Evolutionary conservation across 2,888 invertebrate genomes (phyloP).

Genomic region (Agonopterix arenella): DNA sequence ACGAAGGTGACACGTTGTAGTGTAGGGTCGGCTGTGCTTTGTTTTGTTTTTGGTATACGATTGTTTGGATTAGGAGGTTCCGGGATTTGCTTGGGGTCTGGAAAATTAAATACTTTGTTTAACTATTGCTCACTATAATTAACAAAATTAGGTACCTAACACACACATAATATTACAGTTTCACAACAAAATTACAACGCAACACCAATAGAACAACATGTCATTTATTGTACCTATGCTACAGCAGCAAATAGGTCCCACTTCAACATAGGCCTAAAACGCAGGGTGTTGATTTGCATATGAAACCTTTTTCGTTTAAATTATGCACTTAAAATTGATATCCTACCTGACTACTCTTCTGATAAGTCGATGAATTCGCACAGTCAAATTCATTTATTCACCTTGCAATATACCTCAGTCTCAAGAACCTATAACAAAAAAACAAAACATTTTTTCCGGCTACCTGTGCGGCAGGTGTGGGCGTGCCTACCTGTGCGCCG

Average conservation of each 20-base stretch:
- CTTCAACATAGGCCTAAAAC: too few relatives aligned
- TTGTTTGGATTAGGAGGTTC: too few relatives aligned
- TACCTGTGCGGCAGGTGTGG: slow-evolving; percentile 3
- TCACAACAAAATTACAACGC: too few relatives aligned
- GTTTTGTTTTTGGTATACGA: background rate
- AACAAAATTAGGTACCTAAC: background rate
- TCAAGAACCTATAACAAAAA: background rate
- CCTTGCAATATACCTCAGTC: background rate
- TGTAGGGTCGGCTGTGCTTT: slow-evolving; percentile 2
- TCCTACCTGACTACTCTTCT: background rate
- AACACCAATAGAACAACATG: too few relatives aligned
- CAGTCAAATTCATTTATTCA: background rate
- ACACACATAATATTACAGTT: too few relatives aligned
- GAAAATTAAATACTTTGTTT: background rate
- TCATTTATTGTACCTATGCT: too few relatives aligned
- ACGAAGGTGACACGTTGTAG: slow-evolving; percentile 33
- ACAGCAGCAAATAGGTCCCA: too few relatives aligned
- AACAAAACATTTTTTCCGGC: too few relatives aligned
- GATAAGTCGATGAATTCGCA: background rate
- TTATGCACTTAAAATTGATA: too few relatives aligned
- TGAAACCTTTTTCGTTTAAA: too few relatives aligned
- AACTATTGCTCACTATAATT: background rate
- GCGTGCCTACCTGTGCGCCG: slow-evolving; percentile 4
- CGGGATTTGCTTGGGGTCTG: too few relatives aligned
- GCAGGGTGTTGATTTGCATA: too few relatives aligned